Base-by-base conservation (phyloP, 2,797 vertebrate species). In the Crenichthys baileyi region DNA sequence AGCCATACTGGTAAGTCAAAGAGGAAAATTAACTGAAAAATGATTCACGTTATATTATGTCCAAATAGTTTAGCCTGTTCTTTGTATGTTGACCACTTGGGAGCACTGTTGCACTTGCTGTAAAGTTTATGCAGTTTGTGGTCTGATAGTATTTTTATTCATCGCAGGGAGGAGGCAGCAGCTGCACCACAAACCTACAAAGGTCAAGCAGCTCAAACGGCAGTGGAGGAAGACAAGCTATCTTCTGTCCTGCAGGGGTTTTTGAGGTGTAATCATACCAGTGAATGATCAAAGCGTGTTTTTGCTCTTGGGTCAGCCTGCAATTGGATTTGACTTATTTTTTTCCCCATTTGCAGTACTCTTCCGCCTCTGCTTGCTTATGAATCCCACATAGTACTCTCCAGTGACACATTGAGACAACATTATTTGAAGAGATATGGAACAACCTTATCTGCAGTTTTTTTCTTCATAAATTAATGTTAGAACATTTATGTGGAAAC, bases 71-170 rank as follows among this genome's bases (percentile, higher is more conserved):
- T 8, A 6, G 4, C 51, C 6, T 83, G 81, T 24, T 71, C 8
- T 88, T 83, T 78, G 5, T 3, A 2, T 4, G 8, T 26, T 50
- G 5, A 74, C 89, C 94, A 89, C 91, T 91, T 72, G 93, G 86
- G 20, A 20, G 86, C 92, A 85, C 90, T 94, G 92, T 94, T 94
- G 94, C 74, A 87, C 70, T 89, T 81, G 11, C 68, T 53, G 81
- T 86, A 73, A 15, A 0, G 24, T 20, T 26, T 60, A 44, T 15
- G 1, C 11, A 50, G 73, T 71, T 70, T 75, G 67, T 2, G 53
- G 7, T 72, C 70, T 70, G 73, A 76, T 48, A 71, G 71, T 73
- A 1, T 85, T 88, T 81, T 80, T 41, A 86, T 92, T 87, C 74
- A 84, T 89, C 73, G 15, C 85, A 87, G 77, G 78, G 89, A 88